A percentile compares a stretch with the other conserved stretches of the same genome.
Evolutionary conservation across 1,140 invertebrate species (phyloP).

Genomic region (Monomorium pharaonis): DNA sequence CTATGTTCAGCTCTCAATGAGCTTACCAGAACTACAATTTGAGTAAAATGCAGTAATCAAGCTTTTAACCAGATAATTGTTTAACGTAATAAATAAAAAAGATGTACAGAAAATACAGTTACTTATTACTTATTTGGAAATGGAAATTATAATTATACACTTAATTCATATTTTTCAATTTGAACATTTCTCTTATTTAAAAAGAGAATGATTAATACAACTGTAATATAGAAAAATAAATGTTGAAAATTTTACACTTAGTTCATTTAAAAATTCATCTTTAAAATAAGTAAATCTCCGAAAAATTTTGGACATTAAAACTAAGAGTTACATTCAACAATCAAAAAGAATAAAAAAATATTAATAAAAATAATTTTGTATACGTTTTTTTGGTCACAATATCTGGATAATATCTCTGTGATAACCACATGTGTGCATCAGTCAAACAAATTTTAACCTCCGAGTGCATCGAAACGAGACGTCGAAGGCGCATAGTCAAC

Average conservation of each 20-base stretch:
- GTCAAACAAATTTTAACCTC: not conserved
- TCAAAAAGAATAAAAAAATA: not conserved
- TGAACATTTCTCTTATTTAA: not conserved
- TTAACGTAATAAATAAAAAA: not conserved
- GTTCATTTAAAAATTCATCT: not conserved
- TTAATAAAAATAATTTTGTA: not conserved
- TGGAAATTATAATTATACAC: too few species aligned
- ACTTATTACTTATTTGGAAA: not conserved
- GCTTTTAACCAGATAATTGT: not conserved
- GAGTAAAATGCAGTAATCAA: not conserved
- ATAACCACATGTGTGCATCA: not conserved
- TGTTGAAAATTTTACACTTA: not conserved
- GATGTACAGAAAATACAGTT: not conserved
- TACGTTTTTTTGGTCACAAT: not conserved
- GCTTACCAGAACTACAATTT: not conserved
- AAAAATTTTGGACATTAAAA: not conserved
- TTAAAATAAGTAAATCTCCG: not conserved
- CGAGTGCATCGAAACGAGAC: not conserved
- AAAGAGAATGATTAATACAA: not conserved
- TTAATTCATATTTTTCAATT: not conserved
- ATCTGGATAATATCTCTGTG: not conserved
- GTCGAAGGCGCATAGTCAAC: not conserved
- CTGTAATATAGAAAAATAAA: not conserved
- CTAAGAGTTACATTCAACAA: not conserved
- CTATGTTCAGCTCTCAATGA: conserved; percentile 24